phyloP scores from a whole-genome alignment of 2,797 vertebrate genomes.

The Paedocypris micromegethes region DNA sequence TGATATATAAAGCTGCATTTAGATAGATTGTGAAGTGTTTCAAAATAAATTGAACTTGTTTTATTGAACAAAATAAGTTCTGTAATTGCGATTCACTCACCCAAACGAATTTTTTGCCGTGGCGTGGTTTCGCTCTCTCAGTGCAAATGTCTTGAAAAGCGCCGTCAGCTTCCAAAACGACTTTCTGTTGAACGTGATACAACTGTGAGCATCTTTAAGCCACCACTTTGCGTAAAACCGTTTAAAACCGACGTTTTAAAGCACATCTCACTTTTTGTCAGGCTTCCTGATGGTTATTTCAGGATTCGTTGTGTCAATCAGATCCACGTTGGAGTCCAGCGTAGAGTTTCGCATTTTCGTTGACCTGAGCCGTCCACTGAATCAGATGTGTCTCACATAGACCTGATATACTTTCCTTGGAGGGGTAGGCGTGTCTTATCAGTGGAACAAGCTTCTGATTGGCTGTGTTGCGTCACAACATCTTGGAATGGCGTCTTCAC shows the following conservation, averaged over 20 bases:
- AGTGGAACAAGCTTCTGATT: constrained; percentile 5
- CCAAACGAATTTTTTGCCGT: constrained; percentile 46
- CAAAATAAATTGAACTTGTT: no score
- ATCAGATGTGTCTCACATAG: constrained; percentile 1
- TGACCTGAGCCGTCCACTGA: not conserved
- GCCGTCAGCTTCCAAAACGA: constrained; percentile 65
- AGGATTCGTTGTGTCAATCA: not conserved
- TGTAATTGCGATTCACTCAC: constrained; percentile 42
- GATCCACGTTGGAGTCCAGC: not conserved
- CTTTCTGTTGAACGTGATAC: constrained; percentile 46
- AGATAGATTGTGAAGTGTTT: no score
- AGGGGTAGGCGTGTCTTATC: not conserved
- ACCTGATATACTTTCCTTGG: not conserved
- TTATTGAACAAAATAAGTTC: no score
- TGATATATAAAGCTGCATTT: no score
- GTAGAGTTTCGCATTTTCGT: constrained; percentile 1
- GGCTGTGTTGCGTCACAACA: not conserved
- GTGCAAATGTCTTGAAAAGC: constrained; percentile 55
- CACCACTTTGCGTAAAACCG: not conserved
- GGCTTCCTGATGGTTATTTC: not conserved
- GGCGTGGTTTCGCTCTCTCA: not conserved
- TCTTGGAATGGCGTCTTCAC: no score
- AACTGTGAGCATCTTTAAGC: not conserved
- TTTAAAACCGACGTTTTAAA: not conserved
- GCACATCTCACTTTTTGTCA: constrained; percentile 5